Evolutionary conservation across 2,113 vertebrate genomes (phyloP), one percentile per base, ranked within the genome.

Genomic region (Abramis brama): DNA sequence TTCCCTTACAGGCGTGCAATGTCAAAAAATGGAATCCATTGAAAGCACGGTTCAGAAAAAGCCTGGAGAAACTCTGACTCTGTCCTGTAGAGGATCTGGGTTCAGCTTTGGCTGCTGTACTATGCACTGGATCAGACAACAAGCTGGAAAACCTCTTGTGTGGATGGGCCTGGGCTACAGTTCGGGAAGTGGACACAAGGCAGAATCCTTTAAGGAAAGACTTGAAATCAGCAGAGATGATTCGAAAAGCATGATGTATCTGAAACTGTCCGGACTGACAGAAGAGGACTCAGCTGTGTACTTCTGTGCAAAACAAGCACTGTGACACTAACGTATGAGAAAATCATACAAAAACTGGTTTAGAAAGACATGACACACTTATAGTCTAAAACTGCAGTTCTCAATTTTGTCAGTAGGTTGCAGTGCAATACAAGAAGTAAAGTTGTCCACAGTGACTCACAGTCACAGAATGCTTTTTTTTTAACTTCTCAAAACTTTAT

Each of bases 251-350:
- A 91, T 66, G 3, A 68, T 86, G 76, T 83, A 89, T 73, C 19
- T 91, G 19, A 83, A 87, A 8, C 82, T 88, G 66, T 50, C 79
- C 23, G 90, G 85, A 9, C 1, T 94, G 87, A 88, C 89, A 85
- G 62, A 78, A 85, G 90, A 90, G 47, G 86, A 93, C 82, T 47
- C 86, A 55, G 91, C 89, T 64, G 47, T 92, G 47, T 93, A 92
- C 90, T 91, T 91, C 87, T 94, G 92, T 86, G 88, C 86, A 8
- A 64, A 70, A 87, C 0, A 84, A 0, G 0, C 91, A 92, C 90
- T 86, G 15, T 79, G 12, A 76, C 21, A 90, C 79, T 89, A 70
- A 90, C 5, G 23, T 77, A 23, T 2, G 70, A 30, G 59, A 36
- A 36, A 73, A 73, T 84, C 36, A 62, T 43, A 87, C 88, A 88